phyloP scores from a whole-genome alignment of 30 jellyfish, hydroid and myxozoan genomes.

The Euphysa ruthae region DNA sequence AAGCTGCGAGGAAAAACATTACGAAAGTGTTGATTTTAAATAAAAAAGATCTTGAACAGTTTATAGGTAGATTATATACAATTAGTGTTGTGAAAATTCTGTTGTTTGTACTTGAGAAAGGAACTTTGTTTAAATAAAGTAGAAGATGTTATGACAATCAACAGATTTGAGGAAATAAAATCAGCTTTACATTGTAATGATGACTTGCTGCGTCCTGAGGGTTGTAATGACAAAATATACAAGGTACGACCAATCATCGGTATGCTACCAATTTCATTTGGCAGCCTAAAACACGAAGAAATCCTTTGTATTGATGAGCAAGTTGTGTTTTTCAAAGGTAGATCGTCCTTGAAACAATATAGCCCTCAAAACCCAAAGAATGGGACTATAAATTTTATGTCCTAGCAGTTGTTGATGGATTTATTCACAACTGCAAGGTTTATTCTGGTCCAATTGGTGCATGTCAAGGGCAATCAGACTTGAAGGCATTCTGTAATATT shows the following conservation, averaged over 20 bases:
- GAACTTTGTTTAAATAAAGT: slow-evolving; percentile 2
- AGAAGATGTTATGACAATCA: neutral
- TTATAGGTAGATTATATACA: neutral
- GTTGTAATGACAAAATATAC: neutral
- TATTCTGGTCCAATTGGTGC: slow-evolving; percentile 20
- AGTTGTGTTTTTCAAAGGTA: slow-evolving; percentile 7
- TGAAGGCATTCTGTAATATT: slow-evolving; percentile 19
- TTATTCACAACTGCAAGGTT: neutral
- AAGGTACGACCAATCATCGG: neutral
- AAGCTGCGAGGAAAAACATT: neutral
- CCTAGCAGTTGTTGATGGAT: neutral
- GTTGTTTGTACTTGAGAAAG: neutral
- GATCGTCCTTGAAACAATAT: neutral
- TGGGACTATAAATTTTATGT: neutral
- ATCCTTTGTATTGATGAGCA: slow-evolving; percentile 8
- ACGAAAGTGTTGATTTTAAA: neutral
- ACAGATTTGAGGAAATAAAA: slow-evolving; percentile 8
- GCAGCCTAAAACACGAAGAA: neutral
- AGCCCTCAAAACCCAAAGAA: slow-evolving; percentile 6
- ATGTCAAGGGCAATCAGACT: slow-evolving; percentile 16
- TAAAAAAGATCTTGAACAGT: slow-evolving; percentile 2
- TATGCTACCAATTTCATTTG: neutral
- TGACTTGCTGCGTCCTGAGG: neutral
- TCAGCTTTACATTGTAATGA: neutral
- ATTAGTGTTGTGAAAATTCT: neutral